phyloP scores from a whole-genome alignment of 64 coral and sea anemone species.

The Montipora capricornis region DNA sequence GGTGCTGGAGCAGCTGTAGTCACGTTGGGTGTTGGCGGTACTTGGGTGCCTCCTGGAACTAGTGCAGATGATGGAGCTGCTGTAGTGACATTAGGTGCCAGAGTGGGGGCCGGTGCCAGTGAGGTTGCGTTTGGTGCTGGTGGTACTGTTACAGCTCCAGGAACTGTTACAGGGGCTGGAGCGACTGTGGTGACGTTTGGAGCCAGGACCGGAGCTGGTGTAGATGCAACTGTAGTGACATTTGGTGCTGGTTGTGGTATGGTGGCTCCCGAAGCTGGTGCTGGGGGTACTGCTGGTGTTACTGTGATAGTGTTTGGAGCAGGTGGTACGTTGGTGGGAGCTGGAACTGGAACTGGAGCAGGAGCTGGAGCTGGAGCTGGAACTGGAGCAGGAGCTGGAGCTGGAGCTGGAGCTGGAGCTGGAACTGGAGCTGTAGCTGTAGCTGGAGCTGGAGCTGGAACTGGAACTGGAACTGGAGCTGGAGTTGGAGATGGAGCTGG shows the following conservation, averaged over 20 bases:
- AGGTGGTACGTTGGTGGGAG: background rate
- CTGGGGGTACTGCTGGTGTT: background rate
- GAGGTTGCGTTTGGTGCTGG: background rate
- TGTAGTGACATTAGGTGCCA: background rate
- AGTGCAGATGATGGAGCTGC: background rate
- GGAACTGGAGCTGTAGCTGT: background rate
- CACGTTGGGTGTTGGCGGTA: background rate
- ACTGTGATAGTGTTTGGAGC: background rate
- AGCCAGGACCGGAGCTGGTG: background rate
- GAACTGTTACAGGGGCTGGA: background rate
- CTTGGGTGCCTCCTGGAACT: background rate
- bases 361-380: constrained; percentile 23
- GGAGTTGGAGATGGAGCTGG: background rate
- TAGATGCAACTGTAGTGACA: background rate
- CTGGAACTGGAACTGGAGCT: background rate
- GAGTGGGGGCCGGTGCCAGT: background rate
- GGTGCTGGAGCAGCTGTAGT: background rate
- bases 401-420: background rate
- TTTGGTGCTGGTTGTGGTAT: background rate
- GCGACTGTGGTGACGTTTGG: background rate
- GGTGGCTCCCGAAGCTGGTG: background rate
- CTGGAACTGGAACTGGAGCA: background rate
- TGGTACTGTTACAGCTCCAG: background rate
- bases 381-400: background rate
- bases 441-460: background rate